phyloP scores from a whole-genome alignment of 2,888 invertebrate genomes.

The Drosophila trichaetosa region DNA sequence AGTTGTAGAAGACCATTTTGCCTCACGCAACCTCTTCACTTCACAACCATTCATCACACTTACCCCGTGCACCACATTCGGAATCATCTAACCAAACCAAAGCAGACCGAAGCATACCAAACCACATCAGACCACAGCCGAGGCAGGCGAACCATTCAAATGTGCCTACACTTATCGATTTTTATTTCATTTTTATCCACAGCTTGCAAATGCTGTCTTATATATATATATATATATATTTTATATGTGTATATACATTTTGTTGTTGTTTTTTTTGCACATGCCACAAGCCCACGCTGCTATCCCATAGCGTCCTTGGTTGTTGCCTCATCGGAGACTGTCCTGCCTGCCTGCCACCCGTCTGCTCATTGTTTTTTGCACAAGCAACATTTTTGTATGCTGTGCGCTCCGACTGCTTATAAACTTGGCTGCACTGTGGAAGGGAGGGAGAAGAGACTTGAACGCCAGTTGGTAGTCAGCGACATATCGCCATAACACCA shows the following conservation, averaged over 20 bases:
- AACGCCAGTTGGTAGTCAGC: slow-evolving; percentile 61
- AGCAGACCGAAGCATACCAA: slow-evolving; percentile 5
- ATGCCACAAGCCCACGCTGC: not conserved
- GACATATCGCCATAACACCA: slow-evolving; percentile 81
- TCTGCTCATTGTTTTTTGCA: slow-evolving; percentile 64
- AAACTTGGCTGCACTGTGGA: slow-evolving; percentile 38
- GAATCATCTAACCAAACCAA: slow-evolving; percentile 6
- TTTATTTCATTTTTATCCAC: slow-evolving; percentile 81
- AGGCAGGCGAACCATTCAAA: slow-evolving; percentile 51
- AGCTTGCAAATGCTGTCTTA: slow-evolving; percentile 1
- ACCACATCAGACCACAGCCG: slow-evolving; percentile 28
- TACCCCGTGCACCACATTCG: not conserved
- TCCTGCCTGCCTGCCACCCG: slow-evolving; percentile 44
- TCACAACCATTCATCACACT: slow-evolving; percentile 23
- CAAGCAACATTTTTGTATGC: slow-evolving; percentile 72
- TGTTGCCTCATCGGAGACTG: slow-evolving; percentile 22
- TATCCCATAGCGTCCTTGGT: not conserved
- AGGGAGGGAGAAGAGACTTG: slow-evolving; percentile 26
- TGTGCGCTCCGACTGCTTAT: slow-evolving; percentile 63
- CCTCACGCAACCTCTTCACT: slow-evolving; percentile 25
- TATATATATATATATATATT: not conserved
- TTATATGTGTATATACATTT: not conserved
- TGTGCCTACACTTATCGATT: slow-evolving; percentile 82
- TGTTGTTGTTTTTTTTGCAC: slow-evolving; percentile 29
- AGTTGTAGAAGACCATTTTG: slow-evolving; percentile 1